Evolutionary conservation across 1,140 invertebrate genomes (phyloP).

Genomic region (Myzus persicae): DNA sequence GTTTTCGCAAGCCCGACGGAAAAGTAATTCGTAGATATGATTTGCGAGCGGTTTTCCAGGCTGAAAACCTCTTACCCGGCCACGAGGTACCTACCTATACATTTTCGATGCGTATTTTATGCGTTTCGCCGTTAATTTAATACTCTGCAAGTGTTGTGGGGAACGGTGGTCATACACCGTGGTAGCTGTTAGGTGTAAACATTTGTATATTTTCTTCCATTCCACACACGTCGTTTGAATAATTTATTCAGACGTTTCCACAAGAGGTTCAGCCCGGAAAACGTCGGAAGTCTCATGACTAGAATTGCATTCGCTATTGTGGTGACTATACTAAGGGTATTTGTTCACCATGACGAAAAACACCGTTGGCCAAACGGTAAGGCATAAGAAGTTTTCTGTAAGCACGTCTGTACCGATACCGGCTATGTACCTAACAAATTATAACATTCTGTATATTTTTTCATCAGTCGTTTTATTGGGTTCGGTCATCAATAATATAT

Average conservation of each 20-base stretch:
- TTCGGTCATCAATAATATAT: not conserved
- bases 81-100: not conserved
- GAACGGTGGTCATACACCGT: not conserved
- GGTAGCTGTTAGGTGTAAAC: not conserved
- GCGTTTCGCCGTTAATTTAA: not conserved
- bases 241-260: not conserved
- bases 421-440: no score
- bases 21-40: slow-evolving; percentile 20
- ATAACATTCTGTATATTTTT: not conserved
- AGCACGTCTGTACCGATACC: not conserved
- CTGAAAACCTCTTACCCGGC: not conserved
- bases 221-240: not conserved
- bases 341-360: not conserved
- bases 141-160: not conserved
- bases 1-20: not conserved
- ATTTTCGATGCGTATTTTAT: not conserved
- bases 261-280: not conserved
- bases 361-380: not conserved
- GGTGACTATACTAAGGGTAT: not conserved
- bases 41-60: not conserved
- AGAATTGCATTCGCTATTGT: not conserved
- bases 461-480: not conserved
- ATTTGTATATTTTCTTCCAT: not conserved
- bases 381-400: not conserved
- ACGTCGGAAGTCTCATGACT: not conserved